Evolutionary conservation across 2,888 invertebrate species (phyloP), one percentile per base, ranked within the genome.

Genomic region (Allophyes oxyacanthae): DNA sequence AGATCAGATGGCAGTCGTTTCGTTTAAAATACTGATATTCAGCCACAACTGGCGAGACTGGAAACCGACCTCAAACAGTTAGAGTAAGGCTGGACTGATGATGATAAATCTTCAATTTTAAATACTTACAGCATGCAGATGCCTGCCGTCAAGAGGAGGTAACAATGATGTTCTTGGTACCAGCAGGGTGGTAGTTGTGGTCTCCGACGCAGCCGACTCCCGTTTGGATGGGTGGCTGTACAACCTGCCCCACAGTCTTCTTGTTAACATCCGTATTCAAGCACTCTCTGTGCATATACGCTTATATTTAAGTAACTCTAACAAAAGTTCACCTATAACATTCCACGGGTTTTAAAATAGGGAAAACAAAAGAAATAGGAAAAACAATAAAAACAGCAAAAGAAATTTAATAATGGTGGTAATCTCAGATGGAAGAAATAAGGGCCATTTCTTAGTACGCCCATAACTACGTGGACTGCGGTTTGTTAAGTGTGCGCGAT

Each of bases 121-220:
- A 30, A 50, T 77, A 87, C 92, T 91, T 79, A 92, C 92, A 76
- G 90, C 86, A 64, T 92, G 92, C 11, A 91, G 82, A 72, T 93
- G 92, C 64, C 88, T 83, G 43, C 85, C 85, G 60, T 92, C 92
- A 50, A 84, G 82, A 49, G 88, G 90, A 8, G 94, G 91, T 4
- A 90, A 91, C 10, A 94, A 87, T 5, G 94, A 94, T 33, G 87
- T 88, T 54, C 94, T 77, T 10, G 92, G 92, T 53, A 92, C 91
- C 71, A 97, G 95, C 70, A 97, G 93, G 5, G 97, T 97, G 10
- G 97, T 97, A 55, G 97, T 97, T 34, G 97, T 97, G 52, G 96
- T 95, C 88, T 97, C 97, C 52, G 97, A 97, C 11, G 96, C 96
- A 64, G 96, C 96, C 4, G 97, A 97, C 88, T 97, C 97, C 61